Base-by-base conservation (phyloP, 1,140 invertebrate genomes). In the Leptinotarsa defecta region DNA sequence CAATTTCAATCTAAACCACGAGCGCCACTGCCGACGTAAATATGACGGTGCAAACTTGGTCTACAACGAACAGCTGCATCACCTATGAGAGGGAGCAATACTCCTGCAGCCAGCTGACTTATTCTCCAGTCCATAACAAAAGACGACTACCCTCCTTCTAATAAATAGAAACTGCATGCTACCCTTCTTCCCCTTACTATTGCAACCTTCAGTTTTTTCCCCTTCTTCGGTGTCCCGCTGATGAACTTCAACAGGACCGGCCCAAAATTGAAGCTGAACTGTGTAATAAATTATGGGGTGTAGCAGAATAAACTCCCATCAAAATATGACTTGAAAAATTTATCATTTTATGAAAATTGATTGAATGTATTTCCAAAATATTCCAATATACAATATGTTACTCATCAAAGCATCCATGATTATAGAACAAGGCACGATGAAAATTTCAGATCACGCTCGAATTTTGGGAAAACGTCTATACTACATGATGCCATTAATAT, bases 171-270 rank as follows among this genome's bases (percentile, higher is more conserved):
- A 73, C 71, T 73, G 63, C 71, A 73, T 73, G 64, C 71, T 75
- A 78, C 77, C 77, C 77, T 78, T 78, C 77, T 78, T 78, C 77
- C 77, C 77, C 77, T 78, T 78, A 78, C 67, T 77, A 75, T 73
- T 73, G 71, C 71, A 73, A 73, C 71, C 77, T 78, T 78, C 71
- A 65, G n/a, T 73, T 27, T 22, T 73, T 73, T 65, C 71, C 71
- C 71, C 62, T 73, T 48, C 62, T 27, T 48, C 71, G 71, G 71
- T 49, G 27, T 34, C 71, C 71, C 71, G 71, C 71, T 73, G 71
- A 73, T 65, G 71, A 65, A 73, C 71, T 43, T 62, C 22, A 57
- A 71, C 72, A 67, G 71, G 63, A 61, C 49, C 75, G 69, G 68
- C 64, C 70, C 68, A 68, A 68, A 48, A 73, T 68, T 27, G 75